Evolutionary conservation across 2,797 vertebrate genomes (phyloP).

Genomic region (Tangara arthus): DNA sequence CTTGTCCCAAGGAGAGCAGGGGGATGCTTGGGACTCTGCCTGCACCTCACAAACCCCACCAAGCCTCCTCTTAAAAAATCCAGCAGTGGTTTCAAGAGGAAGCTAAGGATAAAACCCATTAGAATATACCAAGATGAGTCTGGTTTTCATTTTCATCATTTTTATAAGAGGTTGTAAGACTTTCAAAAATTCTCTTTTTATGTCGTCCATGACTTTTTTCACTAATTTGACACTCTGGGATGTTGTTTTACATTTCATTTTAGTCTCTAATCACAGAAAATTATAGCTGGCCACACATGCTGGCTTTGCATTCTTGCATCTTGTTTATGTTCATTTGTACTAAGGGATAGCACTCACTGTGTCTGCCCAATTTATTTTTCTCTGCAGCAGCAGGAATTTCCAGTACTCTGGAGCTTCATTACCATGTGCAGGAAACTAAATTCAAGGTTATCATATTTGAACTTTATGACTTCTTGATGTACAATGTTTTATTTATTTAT

Average conservation of each 20-base stretch:
- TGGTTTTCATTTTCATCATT: slow-evolving; percentile 40
- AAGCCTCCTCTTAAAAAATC: background rate
- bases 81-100: background rate
- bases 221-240: slow-evolving; percentile 71
- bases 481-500: slow-evolving; percentile 52
- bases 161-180: slow-evolving; percentile 40
- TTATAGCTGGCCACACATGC: slow-evolving; percentile 54
- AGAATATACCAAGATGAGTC: background rate
- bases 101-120: background rate
- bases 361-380: slow-evolving; percentile 67
- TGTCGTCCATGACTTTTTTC: slow-evolving; percentile 33
- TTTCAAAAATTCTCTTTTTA: slow-evolving; percentile 1
- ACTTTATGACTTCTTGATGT: slow-evolving; percentile 56
- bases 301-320: slow-evolving; percentile 69
- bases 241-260: slow-evolving; percentile 70
- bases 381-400: slow-evolving; percentile 52
- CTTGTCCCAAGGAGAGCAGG: accelerated
- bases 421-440: slow-evolving; percentile 48
- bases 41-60: background rate
- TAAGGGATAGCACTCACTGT: slow-evolving; percentile 34
- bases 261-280: slow-evolving; percentile 71
- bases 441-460: slow-evolving; percentile 66
- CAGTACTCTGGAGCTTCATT: slow-evolving; percentile 68
- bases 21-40: background rate
- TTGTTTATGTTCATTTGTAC: slow-evolving; percentile 64